These are phyloP conservation scores for Cerceris ruficornis DNA, from an alignment of 2,888 invertebrate genomes.

Conservation along the genomic window DNA sequence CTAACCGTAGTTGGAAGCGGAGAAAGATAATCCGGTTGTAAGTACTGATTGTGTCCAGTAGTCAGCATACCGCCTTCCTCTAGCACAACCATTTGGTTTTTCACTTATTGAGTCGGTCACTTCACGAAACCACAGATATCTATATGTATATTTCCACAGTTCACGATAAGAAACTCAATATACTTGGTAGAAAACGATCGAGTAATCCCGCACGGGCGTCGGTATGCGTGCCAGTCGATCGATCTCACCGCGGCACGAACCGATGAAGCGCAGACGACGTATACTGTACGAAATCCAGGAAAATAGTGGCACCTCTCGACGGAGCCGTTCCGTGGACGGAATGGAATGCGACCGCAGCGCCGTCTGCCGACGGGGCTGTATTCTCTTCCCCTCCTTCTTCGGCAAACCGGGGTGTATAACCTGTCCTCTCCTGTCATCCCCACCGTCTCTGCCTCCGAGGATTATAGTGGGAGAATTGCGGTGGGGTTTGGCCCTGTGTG, in stretches of 20 bases:
- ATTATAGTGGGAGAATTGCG: constrained; percentile 73
- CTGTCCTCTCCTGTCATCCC: constrained; percentile 78
- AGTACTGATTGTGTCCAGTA: constrained; percentile 95
- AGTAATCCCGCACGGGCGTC: constrained; percentile 17
- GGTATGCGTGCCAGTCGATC: constrained; percentile 38
- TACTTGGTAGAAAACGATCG: background rate
- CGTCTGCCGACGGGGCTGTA: constrained; percentile 56
- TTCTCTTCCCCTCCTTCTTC: constrained; percentile 81
- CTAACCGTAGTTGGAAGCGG: constrained; percentile 97
- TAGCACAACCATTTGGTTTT: constrained; percentile 91
- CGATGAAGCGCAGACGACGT: constrained; percentile 60
- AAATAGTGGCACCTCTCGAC: constrained; percentile 72
- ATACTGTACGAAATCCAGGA: constrained; percentile 73
- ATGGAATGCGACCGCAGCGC: constrained; percentile 65
- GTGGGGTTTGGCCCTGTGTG: constrained; percentile 67
- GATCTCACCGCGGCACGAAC: constrained; percentile 48
- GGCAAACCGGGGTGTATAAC: constrained; percentile 76
- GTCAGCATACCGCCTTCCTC: constrained; percentile 95
- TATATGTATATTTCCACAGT: constrained; percentile 26
- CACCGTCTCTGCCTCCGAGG: constrained; percentile 44
- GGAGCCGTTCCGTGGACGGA: constrained; percentile 59
- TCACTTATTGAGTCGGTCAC: constrained; percentile 60
- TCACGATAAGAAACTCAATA: constrained; percentile 24
- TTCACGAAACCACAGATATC: constrained; percentile 57
- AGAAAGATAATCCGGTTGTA: constrained; percentile 97